Evolutionary conservation across 2,888 invertebrate species (phyloP).

Genomic region (Synergus gifuensis): DNA sequence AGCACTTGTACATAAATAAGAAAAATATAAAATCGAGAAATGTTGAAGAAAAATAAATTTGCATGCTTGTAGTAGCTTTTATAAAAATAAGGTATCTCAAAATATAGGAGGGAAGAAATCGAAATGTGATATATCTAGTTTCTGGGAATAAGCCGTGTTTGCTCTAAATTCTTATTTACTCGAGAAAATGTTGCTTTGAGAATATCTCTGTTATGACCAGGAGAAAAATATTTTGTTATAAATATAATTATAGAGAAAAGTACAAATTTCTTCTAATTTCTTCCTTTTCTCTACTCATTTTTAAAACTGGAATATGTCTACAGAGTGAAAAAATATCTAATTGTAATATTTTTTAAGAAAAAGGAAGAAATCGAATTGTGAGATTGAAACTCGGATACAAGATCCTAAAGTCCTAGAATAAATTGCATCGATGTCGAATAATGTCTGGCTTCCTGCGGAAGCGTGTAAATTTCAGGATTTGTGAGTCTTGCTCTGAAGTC

Average conservation of each 20-base stretch:
- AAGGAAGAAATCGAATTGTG: too few relatives aligned
- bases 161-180: not conserved
- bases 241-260: too few relatives aligned
- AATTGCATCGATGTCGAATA: not conserved
- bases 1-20: slow-evolving; percentile 16
- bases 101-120: not conserved
- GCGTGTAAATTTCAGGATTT: not conserved
- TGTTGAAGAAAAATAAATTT: not conserved
- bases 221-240: too few relatives aligned
- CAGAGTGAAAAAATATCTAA: not conserved
- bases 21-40: not conserved
- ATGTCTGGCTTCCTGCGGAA: not conserved
- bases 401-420: not conserved
- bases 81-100: not conserved
- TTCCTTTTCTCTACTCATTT: too few relatives aligned
- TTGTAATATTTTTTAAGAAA: too few relatives aligned
- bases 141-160: not conserved
- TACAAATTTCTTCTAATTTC: too few relatives aligned
- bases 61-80: not conserved
- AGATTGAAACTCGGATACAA: too few relatives aligned
- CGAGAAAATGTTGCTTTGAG: not conserved
- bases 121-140: slow-evolving; percentile 6
- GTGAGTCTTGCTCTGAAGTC: slow-evolving; percentile 42
- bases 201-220: not conserved
- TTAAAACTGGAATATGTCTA: not conserved